phyloP scores from a whole-genome alignment of 2,888 invertebrate genomes.

The Opisthograptis luteolata region DNA sequence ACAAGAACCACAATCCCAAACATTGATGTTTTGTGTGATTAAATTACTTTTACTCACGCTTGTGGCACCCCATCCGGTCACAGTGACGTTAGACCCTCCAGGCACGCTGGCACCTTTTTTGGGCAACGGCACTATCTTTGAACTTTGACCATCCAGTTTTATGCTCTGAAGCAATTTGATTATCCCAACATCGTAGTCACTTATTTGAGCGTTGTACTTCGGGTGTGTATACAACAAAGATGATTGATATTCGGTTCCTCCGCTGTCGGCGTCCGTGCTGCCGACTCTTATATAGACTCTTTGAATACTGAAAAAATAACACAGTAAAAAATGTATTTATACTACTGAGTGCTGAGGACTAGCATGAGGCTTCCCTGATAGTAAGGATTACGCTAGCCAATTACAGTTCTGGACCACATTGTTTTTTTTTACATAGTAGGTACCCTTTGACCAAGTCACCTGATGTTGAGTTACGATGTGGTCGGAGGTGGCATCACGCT shows the following conservation, averaged over 20 bases:
- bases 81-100: conserved; percentile 48
- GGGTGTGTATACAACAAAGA: conserved; percentile 58
- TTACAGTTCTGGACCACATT: too few relatives aligned
- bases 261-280: conserved; percentile 58
- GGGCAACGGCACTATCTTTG: conserved; percentile 50
- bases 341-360: too few relatives aligned
- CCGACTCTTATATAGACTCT: conserved; percentile 64
- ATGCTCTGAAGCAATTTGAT: conserved; percentile 60
- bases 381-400: too few relatives aligned
- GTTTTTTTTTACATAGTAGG: too few relatives aligned
- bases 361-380: too few relatives aligned
- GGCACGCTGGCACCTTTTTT: conserved; percentile 40
- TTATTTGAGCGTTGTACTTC: conserved; percentile 57
- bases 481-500: too few relatives aligned
- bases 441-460: too few relatives aligned
- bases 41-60: conserved; percentile 46
- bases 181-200: conserved; percentile 76
- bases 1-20: too few relatives aligned
- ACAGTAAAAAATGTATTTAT: conserved; percentile 2
- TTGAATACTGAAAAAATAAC: conserved; percentile 49
- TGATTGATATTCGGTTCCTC: conserved; percentile 68
- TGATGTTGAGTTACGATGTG: too few relatives aligned
- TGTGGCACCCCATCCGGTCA: conserved; percentile 74
- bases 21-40: too few relatives aligned
- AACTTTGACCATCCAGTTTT: conserved; percentile 52